Conservation (phyloP, 2,113 vertebrate species). For the Lepisosteus osseus region DNA sequence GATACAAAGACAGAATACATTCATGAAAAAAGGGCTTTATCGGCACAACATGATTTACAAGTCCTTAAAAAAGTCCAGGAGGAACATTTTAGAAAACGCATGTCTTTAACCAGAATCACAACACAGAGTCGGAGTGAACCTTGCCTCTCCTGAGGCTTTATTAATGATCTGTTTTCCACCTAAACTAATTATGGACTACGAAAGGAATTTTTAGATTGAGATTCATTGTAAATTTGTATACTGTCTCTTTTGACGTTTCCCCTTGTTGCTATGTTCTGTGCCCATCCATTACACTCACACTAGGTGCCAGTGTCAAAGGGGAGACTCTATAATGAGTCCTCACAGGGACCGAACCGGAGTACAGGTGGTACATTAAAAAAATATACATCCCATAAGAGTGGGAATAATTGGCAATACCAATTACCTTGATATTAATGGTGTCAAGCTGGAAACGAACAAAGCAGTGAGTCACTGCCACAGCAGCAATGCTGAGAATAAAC, state of each 20-base stretch:
- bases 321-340: conserved; percentile 50
- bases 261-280: conserved; percentile 51
- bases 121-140: conserved; percentile 23
- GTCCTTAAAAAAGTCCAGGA: too few relatives aligned
- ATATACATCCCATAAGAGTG: conserved; percentile 24
- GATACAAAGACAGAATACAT: too few relatives aligned
- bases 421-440: conserved; percentile 59
- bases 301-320: conserved; percentile 39
- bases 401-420: conserved; percentile 42
- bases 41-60: too few relatives aligned
- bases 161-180: conserved; percentile 39
- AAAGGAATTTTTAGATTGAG: conserved; percentile 32
- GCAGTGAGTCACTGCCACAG: conserved; percentile 35
- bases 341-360: conserved; percentile 40
- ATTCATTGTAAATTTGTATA: conserved; percentile 52
- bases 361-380: conserved; percentile 35
- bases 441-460: conserved; percentile 45
- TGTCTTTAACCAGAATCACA: not conserved
- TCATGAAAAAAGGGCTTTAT: too few relatives aligned
- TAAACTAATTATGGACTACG: conserved; percentile 50
- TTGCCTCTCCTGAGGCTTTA: conserved; percentile 22
- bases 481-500: conserved; percentile 45
- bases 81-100: too few relatives aligned
- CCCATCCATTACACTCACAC: conserved; percentile 51
- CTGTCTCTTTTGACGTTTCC: conserved; percentile 63